Evolutionary conservation across 2,113 vertebrate species (phyloP).

Genomic region (Myocastor coypus): DNA sequence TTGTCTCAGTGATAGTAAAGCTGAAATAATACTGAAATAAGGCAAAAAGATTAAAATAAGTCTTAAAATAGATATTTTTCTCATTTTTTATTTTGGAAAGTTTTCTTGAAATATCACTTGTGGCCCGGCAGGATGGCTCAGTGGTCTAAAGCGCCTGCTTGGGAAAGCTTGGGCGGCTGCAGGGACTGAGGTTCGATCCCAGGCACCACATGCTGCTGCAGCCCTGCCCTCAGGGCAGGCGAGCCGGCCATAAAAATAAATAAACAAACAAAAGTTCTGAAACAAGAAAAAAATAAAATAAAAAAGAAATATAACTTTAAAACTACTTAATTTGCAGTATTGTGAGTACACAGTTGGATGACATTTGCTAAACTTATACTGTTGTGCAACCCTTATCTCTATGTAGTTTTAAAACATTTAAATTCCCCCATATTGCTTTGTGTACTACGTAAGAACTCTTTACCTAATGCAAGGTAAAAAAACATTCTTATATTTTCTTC

Average conservation of each 20-base stretch:
- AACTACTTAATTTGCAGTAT: background rate
- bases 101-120: background rate
- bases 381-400: background rate
- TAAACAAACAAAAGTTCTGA: too few species aligned
- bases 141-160: too few species aligned
- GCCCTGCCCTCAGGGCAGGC: too few species aligned
- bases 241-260: too few species aligned
- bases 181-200: too few species aligned
- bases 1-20: background rate
- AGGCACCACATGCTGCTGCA: too few species aligned
- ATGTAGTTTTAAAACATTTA: constrained; percentile 1
- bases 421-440: background rate
- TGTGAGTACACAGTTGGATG: background rate
- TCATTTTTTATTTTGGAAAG: constrained; percentile 17
- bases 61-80: constrained; percentile 25
- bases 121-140: too few species aligned
- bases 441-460: constrained; percentile 4
- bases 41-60: background rate
- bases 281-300: too few species aligned
- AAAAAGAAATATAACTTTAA: background rate
- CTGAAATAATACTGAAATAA: background rate
- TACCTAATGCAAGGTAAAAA: constrained; percentile 42
- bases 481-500: constrained; percentile 5
- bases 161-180: too few species aligned
- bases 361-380: constrained; percentile 17